Evolutionary conservation across 2,113 vertebrate species (phyloP), one percentile per base, ranked within the genome.

Genomic region (Tetrao urogallus): DNA sequence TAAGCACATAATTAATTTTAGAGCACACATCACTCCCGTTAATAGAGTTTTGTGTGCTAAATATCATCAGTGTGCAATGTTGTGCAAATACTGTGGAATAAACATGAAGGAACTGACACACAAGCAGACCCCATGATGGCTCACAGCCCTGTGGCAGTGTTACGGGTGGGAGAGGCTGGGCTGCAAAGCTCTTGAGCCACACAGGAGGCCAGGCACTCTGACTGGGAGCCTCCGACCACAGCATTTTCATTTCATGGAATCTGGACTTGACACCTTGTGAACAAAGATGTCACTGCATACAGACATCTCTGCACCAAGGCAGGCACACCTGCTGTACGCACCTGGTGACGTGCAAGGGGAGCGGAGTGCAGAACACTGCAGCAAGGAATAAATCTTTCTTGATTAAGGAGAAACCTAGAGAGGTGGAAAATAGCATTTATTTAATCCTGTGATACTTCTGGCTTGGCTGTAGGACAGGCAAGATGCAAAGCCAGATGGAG

Each of bases 1-100:
- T 88, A 90, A 93, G 92, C n/a, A 86, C 50, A 47, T n/a, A 88
- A 94, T 96, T 94, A 94, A 96, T 94, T 93, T 94, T 85, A 82
- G 89, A 81, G 73, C 72, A 76, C 93, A 34, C 82, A 92, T 93
- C 85, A 5, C 85, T 93, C 78, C 88, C 60, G n/a, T 64, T 95
- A 93, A 96, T 94, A 86, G 69, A 32, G 79, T 82, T 90, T 63
- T 89, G 67, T 84, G 74, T 92, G 86, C 76, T 75, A 87, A 86
- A 75, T 64, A 66, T 60, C 77, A 82, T 57, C 83, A 11, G 47
- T 63, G 24, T 66, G 74, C 76, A 70, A 70, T 76, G 80, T 81
- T 58, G 74, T 85, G 77, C 91, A 93, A 90, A 93, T 64, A 93
- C 66, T 47, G 57, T 69, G 34, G 10, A 73, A 74, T 76, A 94